Percentiles rank a stretch among this genome's conserved stretches.
Evolutionary conservation across 23 tunicate genomes (phyloP).

Genomic region (Ascidia mentula): DNA sequence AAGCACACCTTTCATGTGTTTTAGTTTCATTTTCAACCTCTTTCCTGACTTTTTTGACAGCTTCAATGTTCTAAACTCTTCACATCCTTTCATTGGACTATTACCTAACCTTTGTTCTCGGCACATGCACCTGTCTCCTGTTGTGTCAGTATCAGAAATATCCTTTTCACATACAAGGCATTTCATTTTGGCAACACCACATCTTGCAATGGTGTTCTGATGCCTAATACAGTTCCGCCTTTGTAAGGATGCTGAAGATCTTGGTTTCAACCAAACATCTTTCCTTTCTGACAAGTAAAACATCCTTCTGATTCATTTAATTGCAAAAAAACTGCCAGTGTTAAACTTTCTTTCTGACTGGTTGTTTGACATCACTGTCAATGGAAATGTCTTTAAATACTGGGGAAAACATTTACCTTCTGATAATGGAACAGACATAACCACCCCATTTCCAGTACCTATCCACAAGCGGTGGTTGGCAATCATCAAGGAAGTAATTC

Average conservation of each 20-base stretch:
- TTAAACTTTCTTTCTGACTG: too few species aligned
- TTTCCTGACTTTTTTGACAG: constrained; percentile 3
- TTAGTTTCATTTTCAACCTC: not conserved
- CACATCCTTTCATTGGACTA: not conserved
- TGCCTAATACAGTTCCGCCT: constrained; percentile 11
- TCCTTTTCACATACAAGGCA: constrained; percentile 25
- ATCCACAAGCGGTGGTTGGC: constrained; percentile 77
- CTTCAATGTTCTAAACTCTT: not conserved
- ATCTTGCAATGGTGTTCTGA: constrained; percentile 32
- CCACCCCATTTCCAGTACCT: constrained; percentile 94
- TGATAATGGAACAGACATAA: constrained; percentile 79
- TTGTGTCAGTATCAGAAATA: not conserved
- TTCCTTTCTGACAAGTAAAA: not conserved
- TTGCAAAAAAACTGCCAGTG: too few species aligned
- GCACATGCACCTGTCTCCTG: constrained; percentile 15
- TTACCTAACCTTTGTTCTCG: not conserved
- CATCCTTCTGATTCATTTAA: not conserved
- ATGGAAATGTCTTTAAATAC: too few species aligned
- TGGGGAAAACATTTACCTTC: constrained; percentile 38
- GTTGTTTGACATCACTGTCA: too few species aligned
- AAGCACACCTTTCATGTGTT: not conserved
- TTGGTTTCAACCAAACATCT: not conserved
- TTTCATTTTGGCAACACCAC: constrained; percentile 24
- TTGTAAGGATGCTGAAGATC: not conserved
- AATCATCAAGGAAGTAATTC: constrained; percentile 70